Conservation (phyloP, 2,113 vertebrate genomes). For the Larimichthys polyactis region DNA sequence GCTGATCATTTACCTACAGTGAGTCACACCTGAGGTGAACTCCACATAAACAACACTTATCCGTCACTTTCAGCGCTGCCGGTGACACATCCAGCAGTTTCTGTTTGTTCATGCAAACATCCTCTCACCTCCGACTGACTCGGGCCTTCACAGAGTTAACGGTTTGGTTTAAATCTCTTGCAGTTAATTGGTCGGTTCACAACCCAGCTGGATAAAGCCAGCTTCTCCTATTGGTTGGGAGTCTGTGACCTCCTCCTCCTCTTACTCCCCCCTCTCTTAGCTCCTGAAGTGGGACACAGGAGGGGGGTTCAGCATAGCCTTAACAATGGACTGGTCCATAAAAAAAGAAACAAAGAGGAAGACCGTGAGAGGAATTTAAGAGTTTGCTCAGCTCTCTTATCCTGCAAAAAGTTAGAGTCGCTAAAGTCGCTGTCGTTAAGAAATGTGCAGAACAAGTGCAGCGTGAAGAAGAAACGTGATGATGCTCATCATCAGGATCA, state of each 20-base stretch:
- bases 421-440: not conserved
- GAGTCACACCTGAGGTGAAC: slow-evolving; percentile 48
- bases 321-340: slow-evolving; percentile 79
- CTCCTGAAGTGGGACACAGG: slow-evolving; percentile 70
- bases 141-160: slow-evolving; percentile 57
- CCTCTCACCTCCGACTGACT: slow-evolving; percentile 42
- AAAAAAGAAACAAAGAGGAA: slow-evolving; percentile 76
- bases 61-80: slow-evolving; percentile 1
- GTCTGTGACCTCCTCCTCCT: slow-evolving; percentile 49
- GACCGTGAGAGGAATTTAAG: slow-evolving; percentile 64
- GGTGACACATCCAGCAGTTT: slow-evolving; percentile 7
- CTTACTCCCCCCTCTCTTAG: slow-evolving; percentile 54
- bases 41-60: slow-evolving; percentile 49
- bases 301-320: slow-evolving; percentile 36
- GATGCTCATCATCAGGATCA: not conserved
- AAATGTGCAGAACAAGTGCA: slow-evolving; percentile 11
- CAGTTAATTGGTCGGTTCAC: slow-evolving; percentile 77
- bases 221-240: slow-evolving; percentile 76
- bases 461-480: not conserved
- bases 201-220: slow-evolving; percentile 60
- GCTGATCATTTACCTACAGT: slow-evolving; percentile 61
- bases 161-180: slow-evolving; percentile 79
- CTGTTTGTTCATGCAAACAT: not conserved
- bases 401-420: not conserved
- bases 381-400: not conserved